A percentile compares a stretch with the other conserved stretches of the same genome.
These are phyloP conservation scores for Catagonus wagneri DNA, from an alignment of 2,113 vertebrate species.

Conservation along the genomic window DNA sequence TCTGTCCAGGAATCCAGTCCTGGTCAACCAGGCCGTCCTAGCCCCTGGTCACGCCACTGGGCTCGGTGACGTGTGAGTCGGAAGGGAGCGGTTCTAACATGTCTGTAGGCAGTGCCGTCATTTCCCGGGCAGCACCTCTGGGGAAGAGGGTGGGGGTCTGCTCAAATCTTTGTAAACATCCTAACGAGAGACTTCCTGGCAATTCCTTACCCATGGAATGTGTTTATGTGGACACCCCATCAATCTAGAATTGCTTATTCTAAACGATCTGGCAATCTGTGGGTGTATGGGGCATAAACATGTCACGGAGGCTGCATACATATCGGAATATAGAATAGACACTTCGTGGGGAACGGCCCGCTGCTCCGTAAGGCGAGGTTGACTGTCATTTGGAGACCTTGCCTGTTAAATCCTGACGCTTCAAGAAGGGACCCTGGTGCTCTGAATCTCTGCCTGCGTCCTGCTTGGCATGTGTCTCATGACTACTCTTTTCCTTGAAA, in stretches of 20 bases:
- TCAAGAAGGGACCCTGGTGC: neutral
- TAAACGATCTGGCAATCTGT: neutral
- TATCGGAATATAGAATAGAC: neutral
- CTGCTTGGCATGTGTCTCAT: neutral
- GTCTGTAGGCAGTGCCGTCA: neutral
- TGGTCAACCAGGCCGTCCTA: neutral
- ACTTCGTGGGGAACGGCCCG: neutral
- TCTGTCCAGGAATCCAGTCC: neutral
- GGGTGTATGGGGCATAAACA: too few species aligned
- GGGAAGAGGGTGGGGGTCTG: neutral
- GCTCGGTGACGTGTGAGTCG: neutral
- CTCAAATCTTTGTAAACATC: neutral
- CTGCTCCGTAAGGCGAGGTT: neutral
- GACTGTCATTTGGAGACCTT: neutral
- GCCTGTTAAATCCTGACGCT: neutral
- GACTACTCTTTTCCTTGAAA: neutral
- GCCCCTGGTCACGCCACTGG: neutral
- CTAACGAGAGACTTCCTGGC: neutral
- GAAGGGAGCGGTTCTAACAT: neutral
- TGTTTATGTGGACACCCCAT: too few species aligned
- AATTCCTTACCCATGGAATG: neutral
- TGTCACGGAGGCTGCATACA: too few species aligned
- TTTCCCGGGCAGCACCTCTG: neutral
- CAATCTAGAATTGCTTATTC: neutral
- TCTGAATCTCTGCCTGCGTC: neutral